These are phyloP conservation scores for Thecocarcelia acutangulata DNA, from an alignment of 2,888 invertebrate genomes.

Conservation along the genomic window DNA sequence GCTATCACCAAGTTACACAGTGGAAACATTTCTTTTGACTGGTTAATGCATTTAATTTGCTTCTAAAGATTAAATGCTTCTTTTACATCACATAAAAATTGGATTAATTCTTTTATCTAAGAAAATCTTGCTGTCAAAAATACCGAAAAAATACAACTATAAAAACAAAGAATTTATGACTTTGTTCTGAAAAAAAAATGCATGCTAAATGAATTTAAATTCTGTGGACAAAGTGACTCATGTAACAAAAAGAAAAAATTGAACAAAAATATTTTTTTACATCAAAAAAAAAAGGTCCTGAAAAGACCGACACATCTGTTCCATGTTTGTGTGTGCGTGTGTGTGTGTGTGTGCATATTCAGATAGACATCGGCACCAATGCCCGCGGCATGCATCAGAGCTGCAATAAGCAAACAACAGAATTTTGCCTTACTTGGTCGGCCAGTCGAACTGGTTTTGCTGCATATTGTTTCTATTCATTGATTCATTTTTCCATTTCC, in stretches of 20 bases:
- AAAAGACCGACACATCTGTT: constrained; percentile 63
- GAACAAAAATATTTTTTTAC: constrained; percentile 14
- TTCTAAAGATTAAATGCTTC: constrained; percentile 22
- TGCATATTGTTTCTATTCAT: constrained; percentile 54
- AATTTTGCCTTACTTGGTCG: constrained; percentile 26
- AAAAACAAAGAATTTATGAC: constrained; percentile 27
- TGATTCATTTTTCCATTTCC: constrained; percentile 47
- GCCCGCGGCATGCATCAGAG: constrained; percentile 43
- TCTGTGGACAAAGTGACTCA: constrained; percentile 32
- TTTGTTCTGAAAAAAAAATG: constrained; percentile 1
- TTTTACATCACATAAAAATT: constrained; percentile 14
- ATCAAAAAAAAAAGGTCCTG: constrained; percentile 29
- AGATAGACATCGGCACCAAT: constrained; percentile 28
- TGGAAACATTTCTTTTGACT: neutral
- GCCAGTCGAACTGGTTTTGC: constrained; percentile 41
- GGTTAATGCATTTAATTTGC: constrained; percentile 36
- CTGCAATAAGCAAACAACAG: constrained; percentile 30
- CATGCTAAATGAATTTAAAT: constrained; percentile 30
- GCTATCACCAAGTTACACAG: no score
- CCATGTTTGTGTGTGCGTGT: constrained; percentile 43
- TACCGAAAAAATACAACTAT: neutral
- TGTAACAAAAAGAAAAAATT: constrained; percentile 1
- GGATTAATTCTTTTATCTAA: constrained; percentile 28
- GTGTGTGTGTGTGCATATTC: constrained; percentile 38
- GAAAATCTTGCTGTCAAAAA: constrained; percentile 40